These are phyloP conservation scores for Virgularia gustaviana DNA, from an alignment of 92 coral and sea anemone genomes.

Conservation along the genomic window DNA sequence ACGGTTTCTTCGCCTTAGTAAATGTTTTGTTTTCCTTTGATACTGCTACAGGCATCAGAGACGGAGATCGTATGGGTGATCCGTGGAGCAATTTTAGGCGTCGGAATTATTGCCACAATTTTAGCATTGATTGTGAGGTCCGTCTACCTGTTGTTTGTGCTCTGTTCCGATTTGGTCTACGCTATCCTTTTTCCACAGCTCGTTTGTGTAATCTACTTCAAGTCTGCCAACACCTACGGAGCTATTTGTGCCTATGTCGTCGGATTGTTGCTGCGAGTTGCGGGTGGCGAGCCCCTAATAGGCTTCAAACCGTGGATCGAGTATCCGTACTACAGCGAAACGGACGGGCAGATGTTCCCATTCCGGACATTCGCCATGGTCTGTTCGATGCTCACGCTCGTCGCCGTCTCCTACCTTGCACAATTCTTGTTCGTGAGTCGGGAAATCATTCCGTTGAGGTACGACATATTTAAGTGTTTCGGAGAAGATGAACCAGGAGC, in stretches of 20 bases:
- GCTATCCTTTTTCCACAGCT: conserved; percentile 32
- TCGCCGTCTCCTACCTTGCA: conserved; percentile 50
- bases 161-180: conserved; percentile 10
- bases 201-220: conserved; percentile 23
- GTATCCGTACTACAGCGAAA: conserved; percentile 34
- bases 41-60: conserved; percentile 70
- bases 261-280: conserved; percentile 12
- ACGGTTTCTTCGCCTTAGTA: too few relatives aligned
- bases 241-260: conserved; percentile 10
- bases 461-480: conserved; percentile 66
- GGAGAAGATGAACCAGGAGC: too few relatives aligned
- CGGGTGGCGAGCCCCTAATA: conserved; percentile 11
- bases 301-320: conserved; percentile 28
- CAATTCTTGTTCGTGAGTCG: conserved; percentile 52
- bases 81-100: conserved; percentile 66
- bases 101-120: conserved; percentile 67
- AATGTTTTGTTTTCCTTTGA: too few relatives aligned
- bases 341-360: conserved; percentile 65
- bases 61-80: conserved; percentile 76
- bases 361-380: conserved; percentile 64
- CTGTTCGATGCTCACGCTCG: conserved; percentile 47
- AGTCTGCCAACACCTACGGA: conserved; percentile 30
- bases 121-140: conserved; percentile 73
- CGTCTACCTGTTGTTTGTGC: conserved; percentile 59
- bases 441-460: conserved; percentile 44